Evolutionary conservation across 2,797 vertebrate species (phyloP), one percentile per base, ranked within the genome.

Genomic region (Leontopithecus rosalia): DNA sequence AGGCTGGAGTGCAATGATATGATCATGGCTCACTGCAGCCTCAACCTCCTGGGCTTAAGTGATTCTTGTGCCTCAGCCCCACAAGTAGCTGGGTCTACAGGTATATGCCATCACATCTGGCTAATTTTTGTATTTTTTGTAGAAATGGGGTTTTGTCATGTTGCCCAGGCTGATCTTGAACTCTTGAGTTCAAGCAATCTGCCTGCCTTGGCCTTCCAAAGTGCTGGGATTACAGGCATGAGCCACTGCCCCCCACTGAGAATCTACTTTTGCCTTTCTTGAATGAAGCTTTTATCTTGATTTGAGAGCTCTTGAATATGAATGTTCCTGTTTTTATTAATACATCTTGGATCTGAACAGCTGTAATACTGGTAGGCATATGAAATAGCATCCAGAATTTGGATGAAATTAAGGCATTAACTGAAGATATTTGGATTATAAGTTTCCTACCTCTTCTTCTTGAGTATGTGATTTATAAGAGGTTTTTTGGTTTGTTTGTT

Each of bases 251-350:
- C 30, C 30, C 15, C 33, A n/a, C 61, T 15, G 30, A 61, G 28
- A 61, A 41, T 39, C 79, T 90, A 20, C 26, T 86, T 97, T 93
- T 48, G 36, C 36, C 67, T 93, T 96, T 92, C 20, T 81, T 43
- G 83, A 46, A 52, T 87, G 61, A 43, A 72, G 55, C 41, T 94
- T 95, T 85, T 55, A 80, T 96, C 83, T 96, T 95, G 81, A 88
- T 83, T 52, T 90, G 41, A 94, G 22, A 95, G 33, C 28, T 57
- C 75, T 88, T 81, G 22, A 12, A 72, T 85, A 5, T 90, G n/a
- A 33, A 57, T 90, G 46, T 88, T 43, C 50, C 80, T 81, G 48
- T 41, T 85, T 88, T 90, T 91, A 30, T 67, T 92, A 81, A 15
- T 84, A 39, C 11, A 61, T 79, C 81, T 76, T 80, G 76, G 14